phyloP scores from a whole-genome alignment of 2,888 invertebrate genomes.

The Elmis aenea region DNA sequence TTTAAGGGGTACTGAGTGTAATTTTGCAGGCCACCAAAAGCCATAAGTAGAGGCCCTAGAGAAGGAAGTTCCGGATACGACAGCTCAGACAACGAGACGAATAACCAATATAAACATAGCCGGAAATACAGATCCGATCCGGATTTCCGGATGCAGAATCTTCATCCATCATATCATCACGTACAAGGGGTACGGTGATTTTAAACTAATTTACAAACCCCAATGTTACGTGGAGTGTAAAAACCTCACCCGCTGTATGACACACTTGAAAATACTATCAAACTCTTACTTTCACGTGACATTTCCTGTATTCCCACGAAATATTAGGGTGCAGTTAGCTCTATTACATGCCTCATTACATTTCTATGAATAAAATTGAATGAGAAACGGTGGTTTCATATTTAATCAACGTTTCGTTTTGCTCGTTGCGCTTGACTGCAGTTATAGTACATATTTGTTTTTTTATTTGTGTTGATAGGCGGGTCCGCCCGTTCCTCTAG shows the following conservation, averaged over 20 bases:
- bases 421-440: too few relatives aligned
- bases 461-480: too few relatives aligned
- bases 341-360: slow-evolving; percentile 29
- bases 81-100: slow-evolving; percentile 79
- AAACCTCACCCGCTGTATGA: too few relatives aligned
- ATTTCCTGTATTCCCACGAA: slow-evolving; percentile 12
- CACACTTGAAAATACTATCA: too few relatives aligned
- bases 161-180: slow-evolving; percentile 53
- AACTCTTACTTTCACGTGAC: too few relatives aligned
- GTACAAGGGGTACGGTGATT: slow-evolving; percentile 37
- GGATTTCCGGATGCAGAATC: slow-evolving; percentile 69
- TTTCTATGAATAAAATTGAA: too few relatives aligned
- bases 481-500: slow-evolving; percentile 50
- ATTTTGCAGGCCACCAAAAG: slow-evolving; percentile 50
- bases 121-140: slow-evolving; percentile 82
- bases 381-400: slow-evolving; percentile 7
- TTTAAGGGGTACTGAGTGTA: not conserved
- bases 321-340: slow-evolving; percentile 17
- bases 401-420: slow-evolving; percentile 8
- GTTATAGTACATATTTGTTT: too few relatives aligned
- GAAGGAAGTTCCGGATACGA: slow-evolving; percentile 92
- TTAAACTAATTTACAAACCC: too few relatives aligned
- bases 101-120: slow-evolving; percentile 57
- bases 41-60: slow-evolving; percentile 58
- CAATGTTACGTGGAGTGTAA: too few relatives aligned